Evolutionary conservation across 2,113 vertebrate species (phyloP), one percentile per base, ranked within the genome.

Genomic region (Hippocampus zosterae): DNA sequence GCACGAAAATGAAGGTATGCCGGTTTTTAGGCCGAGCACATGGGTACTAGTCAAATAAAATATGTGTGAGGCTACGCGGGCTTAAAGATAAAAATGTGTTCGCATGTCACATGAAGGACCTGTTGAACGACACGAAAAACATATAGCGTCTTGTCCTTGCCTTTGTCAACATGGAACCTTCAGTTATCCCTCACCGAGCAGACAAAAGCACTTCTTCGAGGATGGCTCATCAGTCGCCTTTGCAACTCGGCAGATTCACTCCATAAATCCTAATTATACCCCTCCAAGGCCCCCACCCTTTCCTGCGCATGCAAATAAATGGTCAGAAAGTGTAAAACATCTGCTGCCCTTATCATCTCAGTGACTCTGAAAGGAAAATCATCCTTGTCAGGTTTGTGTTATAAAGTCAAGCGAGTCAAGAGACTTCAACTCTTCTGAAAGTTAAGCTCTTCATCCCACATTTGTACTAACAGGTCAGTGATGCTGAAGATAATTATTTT

Each of bases 281-380:
- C 92, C 91, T 88, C 92, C 77, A 69, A 67, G 67, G 41, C 55
- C 60, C 78, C 76, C 74, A 60, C 50, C 78, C 27, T 64, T 56
- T 68, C 70, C 76, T 62, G 73, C 87, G n/a, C 84, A 81, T 92
- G 93, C 95, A 97, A 95, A 95, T 94, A 95, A 96, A 96, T 95
- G 95, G 94, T 96, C 95, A 98, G 94, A 96, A 97, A 95, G 95
- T 95, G 95, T 94, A 96, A 95, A 97, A 96, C 96, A 98, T 96
- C 95, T 97, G 96, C 95, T 95, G 93, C 91, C 91, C 90, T 93
- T 93, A 95, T 95, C 94, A 95, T 95, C 94, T 95, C 94, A 91
- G 93, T 93, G 94, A 92, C 94, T 94, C 75, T 56, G 93, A 88
- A 88, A 90, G 91, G 95, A 96, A 96, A 95, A 96, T 97, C 94